Conservation (phyloP, 2,888 invertebrate genomes). For the Dioctria rufipes region DNA sequence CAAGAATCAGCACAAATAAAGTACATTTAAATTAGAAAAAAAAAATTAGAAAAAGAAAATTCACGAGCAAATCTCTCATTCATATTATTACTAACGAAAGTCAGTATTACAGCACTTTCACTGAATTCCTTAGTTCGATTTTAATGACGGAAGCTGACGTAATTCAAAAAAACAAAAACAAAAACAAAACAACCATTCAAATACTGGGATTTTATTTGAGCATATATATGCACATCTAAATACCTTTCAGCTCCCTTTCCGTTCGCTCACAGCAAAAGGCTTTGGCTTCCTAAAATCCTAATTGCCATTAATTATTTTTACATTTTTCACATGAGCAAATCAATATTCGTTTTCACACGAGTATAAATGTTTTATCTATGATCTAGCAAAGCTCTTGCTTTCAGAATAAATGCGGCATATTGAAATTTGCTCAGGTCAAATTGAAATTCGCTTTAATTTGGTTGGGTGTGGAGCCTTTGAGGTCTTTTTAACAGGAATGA, state of each 20-base stretch:
- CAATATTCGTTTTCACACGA: constrained; percentile 36
- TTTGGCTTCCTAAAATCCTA: neutral
- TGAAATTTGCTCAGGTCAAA: constrained; percentile 37
- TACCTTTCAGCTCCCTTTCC: constrained; percentile 13
- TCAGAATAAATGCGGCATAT: constrained; percentile 37
- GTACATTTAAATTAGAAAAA: too few relatives aligned
- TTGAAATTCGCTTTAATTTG: constrained; percentile 10
- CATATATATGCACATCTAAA: neutral
- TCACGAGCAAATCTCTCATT: too few relatives aligned
- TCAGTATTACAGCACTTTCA: neutral
- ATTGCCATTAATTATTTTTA: constrained; percentile 47
- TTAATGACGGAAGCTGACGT: neutral
- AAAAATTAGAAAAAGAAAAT: too few relatives aligned
- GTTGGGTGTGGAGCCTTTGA: too few relatives aligned
- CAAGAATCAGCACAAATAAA: too few relatives aligned
- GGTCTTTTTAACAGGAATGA: too few relatives aligned
- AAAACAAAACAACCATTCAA: constrained; percentile 3
- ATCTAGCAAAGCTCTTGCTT: constrained; percentile 39
- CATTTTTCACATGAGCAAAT: constrained; percentile 37
- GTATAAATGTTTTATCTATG: constrained; percentile 43
- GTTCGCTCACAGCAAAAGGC: neutral
- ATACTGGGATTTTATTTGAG: constrained; percentile 27
- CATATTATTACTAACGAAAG: neutral
- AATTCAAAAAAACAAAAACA: neutral
- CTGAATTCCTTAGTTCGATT: constrained; percentile 13